These are phyloP conservation scores for Thalassoma bifasciatum DNA, from an alignment of 2,113 vertebrate genomes.

Conservation along the genomic window DNA sequence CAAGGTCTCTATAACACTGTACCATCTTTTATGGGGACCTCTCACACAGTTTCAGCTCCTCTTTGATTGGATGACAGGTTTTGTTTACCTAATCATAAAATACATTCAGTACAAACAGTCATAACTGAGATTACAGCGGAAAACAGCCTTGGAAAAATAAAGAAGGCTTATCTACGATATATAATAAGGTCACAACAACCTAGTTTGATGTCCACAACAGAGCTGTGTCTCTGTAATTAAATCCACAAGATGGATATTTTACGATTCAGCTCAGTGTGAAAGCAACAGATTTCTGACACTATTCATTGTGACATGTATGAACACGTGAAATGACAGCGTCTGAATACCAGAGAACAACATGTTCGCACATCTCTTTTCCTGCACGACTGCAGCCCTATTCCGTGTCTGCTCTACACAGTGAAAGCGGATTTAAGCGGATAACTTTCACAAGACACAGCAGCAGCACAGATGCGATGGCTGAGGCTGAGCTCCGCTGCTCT, in stretches of 20 bases:
- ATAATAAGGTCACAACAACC: too few species aligned
- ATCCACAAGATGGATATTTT: too few species aligned
- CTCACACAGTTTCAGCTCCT: neutral
- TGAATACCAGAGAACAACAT: neutral
- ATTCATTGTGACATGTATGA: neutral
- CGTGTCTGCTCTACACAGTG: neutral
- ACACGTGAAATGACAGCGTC: neutral
- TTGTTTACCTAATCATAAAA: neutral
- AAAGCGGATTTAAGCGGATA: slow-evolving; percentile 9
- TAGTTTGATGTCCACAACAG: too few species aligned
- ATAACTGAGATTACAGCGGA: neutral
- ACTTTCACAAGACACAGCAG: slow-evolving; percentile 11
- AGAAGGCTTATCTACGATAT: too few species aligned
- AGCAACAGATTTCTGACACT: neutral
- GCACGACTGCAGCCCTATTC: neutral
- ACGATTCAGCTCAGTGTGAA: neutral
- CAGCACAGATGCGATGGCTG: slow-evolving; percentile 7
- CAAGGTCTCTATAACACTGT: too few species aligned
- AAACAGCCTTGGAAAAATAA: too few species aligned
- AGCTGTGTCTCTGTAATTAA: neutral
- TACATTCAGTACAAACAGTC: neutral
- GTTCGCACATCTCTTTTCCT: neutral
- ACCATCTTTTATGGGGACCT: neutral
- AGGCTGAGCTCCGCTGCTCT: neutral
- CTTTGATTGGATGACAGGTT: neutral